These are phyloP conservation scores for Lucinisca nassula DNA, from an alignment of 2,888 invertebrate species.

Conservation along the genomic window DNA sequence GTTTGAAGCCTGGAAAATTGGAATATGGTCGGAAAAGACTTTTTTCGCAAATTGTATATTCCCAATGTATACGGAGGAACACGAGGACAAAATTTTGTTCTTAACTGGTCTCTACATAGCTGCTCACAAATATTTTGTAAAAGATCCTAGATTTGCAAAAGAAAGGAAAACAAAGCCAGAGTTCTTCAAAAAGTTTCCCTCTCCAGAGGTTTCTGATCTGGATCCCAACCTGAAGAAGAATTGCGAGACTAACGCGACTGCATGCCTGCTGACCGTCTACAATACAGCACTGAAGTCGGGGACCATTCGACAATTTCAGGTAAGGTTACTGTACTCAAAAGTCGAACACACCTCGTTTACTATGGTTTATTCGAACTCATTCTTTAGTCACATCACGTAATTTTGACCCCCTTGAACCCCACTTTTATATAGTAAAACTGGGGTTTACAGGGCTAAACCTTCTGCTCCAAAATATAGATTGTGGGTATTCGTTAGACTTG, in stretches of 20 bases:
- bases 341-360: too few relatives aligned
- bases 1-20: neutral
- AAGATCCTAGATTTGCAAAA: constrained; percentile 64
- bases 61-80: neutral
- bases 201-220: constrained; percentile 71
- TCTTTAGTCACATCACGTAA: too few relatives aligned
- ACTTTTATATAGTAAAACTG: too few relatives aligned
- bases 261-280: constrained; percentile 68
- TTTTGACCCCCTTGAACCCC: too few relatives aligned
- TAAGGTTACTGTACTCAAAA: too few relatives aligned
- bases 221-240: constrained; percentile 51
- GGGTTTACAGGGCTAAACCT: too few relatives aligned
- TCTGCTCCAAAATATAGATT: too few relatives aligned
- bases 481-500: too few relatives aligned
- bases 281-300: constrained; percentile 50
- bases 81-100: neutral
- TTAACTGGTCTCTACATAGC: constrained; percentile 68
- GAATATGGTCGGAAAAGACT: neutral
- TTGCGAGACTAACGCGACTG: constrained; percentile 63
- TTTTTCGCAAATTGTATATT: neutral
- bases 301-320: constrained; percentile 44
- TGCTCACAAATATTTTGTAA: constrained; percentile 75
- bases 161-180: constrained; percentile 48
- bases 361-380: too few relatives aligned
- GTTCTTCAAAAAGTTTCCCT: constrained; percentile 77